phyloP scores from a whole-genome alignment of 2,797 vertebrate species.

The Orientallactaga sibirica region DNA sequence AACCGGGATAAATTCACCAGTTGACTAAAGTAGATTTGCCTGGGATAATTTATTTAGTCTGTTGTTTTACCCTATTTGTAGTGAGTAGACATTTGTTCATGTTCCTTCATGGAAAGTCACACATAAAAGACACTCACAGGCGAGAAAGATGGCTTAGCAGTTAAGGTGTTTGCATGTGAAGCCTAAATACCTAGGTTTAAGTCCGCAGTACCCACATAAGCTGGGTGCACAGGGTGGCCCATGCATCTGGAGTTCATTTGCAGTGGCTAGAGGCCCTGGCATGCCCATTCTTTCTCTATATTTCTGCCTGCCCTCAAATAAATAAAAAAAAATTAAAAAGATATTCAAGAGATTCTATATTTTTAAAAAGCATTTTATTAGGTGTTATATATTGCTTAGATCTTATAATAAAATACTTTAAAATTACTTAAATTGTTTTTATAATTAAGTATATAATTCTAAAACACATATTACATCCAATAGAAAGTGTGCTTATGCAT shows the following conservation, averaged over 20 bases:
- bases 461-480: neutral
- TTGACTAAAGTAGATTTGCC: neutral
- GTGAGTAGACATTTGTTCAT: neutral
- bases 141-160: no score
- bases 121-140: neutral
- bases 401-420: neutral
- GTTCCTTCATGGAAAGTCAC: neutral
- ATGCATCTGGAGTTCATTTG: no score
- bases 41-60: neutral
- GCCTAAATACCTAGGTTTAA: no score
- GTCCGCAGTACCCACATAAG: no score
- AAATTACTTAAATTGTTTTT: neutral
- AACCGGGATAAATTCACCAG: neutral
- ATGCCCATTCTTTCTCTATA: no score
- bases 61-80: neutral
- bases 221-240: no score
- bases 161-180: no score
- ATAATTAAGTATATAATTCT: neutral
- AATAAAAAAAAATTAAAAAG: no score
- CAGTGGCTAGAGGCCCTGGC: no score
- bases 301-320: no score
- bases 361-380: conserved; percentile 4
- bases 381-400: neutral
- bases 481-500: neutral
- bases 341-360: neutral